phyloP scores from a whole-genome alignment of 2,113 vertebrate genomes.

The Anguilla japonica region DNA sequence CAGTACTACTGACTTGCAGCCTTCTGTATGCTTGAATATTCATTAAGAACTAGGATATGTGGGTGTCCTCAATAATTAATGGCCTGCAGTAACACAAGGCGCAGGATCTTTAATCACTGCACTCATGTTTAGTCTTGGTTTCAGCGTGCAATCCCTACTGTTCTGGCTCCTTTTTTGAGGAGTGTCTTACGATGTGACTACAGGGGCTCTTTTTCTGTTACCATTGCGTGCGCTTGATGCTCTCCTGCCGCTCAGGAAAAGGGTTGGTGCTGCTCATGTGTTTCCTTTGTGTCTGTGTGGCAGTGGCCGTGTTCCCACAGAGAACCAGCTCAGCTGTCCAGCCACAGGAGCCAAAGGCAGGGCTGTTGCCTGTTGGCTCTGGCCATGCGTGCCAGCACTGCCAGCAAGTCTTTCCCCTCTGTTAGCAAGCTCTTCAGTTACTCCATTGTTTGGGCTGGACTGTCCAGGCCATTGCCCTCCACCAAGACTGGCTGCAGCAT shows the following conservation, averaged over 20 bases:
- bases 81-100: background rate
- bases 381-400: background rate
- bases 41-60: background rate
- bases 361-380: background rate
- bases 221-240: background rate
- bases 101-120: slow-evolving; percentile 1
- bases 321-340: background rate
- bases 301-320: background rate
- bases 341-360: background rate
- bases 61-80: background rate
- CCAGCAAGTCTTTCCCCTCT: background rate
- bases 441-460: background rate
- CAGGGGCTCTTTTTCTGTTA: background rate
- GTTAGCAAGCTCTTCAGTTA: background rate
- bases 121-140: background rate
- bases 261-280: background rate
- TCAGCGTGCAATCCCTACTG: background rate
- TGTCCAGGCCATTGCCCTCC: background rate
- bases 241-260: background rate
- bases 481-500: background rate
- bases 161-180: background rate
- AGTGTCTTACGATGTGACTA: background rate
- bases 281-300: background rate
- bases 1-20: background rate
- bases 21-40: background rate